Evolutionary conservation across 2,888 invertebrate species (phyloP), one percentile per base, ranked within the genome.

Genomic region (Hemistola chrysoprasaria): DNA sequence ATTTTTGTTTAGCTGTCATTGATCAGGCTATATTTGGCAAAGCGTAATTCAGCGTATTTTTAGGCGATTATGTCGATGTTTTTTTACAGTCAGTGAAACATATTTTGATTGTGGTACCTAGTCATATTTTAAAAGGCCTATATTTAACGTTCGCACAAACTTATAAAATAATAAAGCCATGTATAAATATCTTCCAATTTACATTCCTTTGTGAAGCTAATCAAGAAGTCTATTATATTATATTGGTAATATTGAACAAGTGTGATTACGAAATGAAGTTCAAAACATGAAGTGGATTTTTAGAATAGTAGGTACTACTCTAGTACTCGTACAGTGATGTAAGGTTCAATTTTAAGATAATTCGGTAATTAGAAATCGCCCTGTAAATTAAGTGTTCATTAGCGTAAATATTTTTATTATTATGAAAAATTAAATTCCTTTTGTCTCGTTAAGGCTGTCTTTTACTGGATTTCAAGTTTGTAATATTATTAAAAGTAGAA

Each of bases 301-400:
- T 79, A 82, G 75, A 62, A 54, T 77, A 78, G 71, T 66, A 23
- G 36, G 28, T 36, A 61, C 65, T 67, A n/a, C 16, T 16, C 16
- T 16, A 16, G 16, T 16, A 16, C 16, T 16, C 66, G 70, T 65
- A 59, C 70, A 72, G 72, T 74, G 66, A 71, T 69, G 63, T 72
- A 75, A 78, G 68, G 73, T 85, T 84, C 78, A 78, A 82, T 84
- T 84, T 81, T 78, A 80, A 59, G 62, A 69, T 78, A 73, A 71
- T 71, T 71, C 62, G 56, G 59, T 69, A 63, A 62, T 70, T 78
- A 77, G 78, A 68, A 65, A 60, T 71, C 75, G 75, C 80, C 78
- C 78, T 73, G 68, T 84, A 80, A 65, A 69, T 75, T 88, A 86
- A 86, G 87, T 87, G 86, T 88, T 88, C 87, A 87, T 73, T 88